Percentiles rank a stretch among this genome's conserved stretches.
Conservation (phyloP, 2,797 vertebrate genomes). For the Enteromius anoplus region DNA sequence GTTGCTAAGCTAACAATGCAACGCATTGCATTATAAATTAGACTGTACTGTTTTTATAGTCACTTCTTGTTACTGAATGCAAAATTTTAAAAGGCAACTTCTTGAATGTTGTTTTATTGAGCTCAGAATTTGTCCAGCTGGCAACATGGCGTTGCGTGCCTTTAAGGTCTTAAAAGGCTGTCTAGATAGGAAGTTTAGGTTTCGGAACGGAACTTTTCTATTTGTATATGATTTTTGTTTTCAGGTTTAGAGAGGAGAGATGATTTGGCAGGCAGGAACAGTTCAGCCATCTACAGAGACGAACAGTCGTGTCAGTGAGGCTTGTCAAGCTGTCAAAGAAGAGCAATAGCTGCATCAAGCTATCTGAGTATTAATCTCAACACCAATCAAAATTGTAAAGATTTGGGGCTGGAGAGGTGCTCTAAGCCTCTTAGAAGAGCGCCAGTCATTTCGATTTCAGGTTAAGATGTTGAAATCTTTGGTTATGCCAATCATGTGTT, state of each 20-base stretch:
- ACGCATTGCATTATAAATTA: background rate
- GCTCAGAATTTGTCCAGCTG: background rate
- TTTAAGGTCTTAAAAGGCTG: background rate
- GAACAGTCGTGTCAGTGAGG: conserved; percentile 15
- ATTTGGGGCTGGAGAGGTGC: background rate
- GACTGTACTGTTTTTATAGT: background rate
- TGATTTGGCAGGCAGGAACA: conserved; percentile 29
- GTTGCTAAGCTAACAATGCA: background rate
- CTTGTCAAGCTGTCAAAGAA: conserved; percentile 28
- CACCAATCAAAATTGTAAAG: conserved; percentile 1
- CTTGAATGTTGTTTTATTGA: background rate
- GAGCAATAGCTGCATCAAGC: conserved; percentile 2
- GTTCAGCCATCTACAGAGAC: conserved; percentile 43
- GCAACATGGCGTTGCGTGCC: background rate
- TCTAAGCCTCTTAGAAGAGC: conserved; percentile 1
- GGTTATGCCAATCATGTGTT: conserved; percentile 23
- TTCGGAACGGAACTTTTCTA: background rate
- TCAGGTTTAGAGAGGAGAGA: conserved; percentile 8
- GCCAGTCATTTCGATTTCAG: conserved; percentile 1
- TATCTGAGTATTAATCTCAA: conserved; percentile 30
- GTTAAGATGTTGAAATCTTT: background rate
- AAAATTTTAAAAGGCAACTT: background rate
- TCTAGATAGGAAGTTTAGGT: background rate
- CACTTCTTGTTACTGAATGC: background rate
- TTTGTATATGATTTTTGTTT: conserved; percentile 5